Percentiles rank a stretch among this genome's conserved stretches.
Evolutionary conservation across 2,113 vertebrate genomes (phyloP).

Genomic region (Archilochus colubris): DNA sequence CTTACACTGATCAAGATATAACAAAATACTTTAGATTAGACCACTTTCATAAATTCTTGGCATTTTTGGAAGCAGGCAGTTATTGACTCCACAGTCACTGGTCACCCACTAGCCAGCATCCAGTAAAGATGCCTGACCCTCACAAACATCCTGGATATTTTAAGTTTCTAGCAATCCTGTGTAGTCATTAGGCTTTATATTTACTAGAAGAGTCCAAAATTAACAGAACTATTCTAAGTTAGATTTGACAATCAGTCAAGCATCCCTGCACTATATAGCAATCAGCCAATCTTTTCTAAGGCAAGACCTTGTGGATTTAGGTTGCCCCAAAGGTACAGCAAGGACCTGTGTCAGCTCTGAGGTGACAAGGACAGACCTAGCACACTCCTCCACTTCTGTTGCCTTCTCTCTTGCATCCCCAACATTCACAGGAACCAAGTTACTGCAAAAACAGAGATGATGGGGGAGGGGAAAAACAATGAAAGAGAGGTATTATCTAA

Average conservation of each 20-base stretch:
- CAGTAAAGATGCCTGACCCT: neutral
- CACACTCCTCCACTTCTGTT: neutral
- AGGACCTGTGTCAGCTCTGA: neutral
- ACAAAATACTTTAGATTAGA: slow-evolving; percentile 59
- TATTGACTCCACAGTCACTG: slow-evolving; percentile 1
- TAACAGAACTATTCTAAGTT: neutral
- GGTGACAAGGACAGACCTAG: neutral
- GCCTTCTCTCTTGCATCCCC: neutral
- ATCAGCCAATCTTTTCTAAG: neutral
- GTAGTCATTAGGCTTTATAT: neutral
- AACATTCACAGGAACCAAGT: neutral
- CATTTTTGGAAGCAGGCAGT: slow-evolving; percentile 51
- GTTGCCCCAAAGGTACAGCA: neutral
- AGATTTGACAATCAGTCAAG: neutral
- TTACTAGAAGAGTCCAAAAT: neutral
- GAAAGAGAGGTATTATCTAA: slow-evolving; percentile 57
- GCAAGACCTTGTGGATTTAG: neutral
- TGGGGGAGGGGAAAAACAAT: rapidly evolving
- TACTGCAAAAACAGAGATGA: neutral
- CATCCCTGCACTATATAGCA: neutral
- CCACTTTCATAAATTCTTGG: slow-evolving; percentile 24
- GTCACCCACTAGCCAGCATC: neutral
- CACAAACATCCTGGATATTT: neutral
- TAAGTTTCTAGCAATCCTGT: neutral
- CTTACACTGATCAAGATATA: slow-evolving; percentile 58